These are phyloP conservation scores for Trematomus bernacchii DNA, from an alignment of 2,797 vertebrate genomes.

Conservation along the genomic window DNA sequence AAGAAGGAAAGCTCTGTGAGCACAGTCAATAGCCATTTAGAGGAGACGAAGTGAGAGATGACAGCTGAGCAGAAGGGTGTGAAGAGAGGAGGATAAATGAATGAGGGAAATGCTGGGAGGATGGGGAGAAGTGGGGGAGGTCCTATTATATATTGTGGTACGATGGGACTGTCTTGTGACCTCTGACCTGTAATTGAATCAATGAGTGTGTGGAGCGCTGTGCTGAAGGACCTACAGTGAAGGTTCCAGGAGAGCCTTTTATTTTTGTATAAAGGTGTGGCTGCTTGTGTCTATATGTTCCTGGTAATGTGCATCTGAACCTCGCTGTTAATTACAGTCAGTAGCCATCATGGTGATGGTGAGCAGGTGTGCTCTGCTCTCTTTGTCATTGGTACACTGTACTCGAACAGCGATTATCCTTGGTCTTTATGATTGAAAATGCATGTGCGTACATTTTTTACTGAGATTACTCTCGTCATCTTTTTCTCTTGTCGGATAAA, in stretches of 20 bases:
- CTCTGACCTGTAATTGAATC: constrained; percentile 79
- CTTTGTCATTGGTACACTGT: constrained; percentile 52
- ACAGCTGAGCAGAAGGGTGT: constrained; percentile 81
- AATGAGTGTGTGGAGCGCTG: constrained; percentile 59
- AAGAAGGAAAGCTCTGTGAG: constrained; percentile 73
- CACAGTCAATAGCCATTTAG: constrained; percentile 81
- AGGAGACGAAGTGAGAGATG: constrained; percentile 82
- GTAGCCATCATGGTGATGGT: constrained; percentile 46
- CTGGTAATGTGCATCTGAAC: constrained; percentile 28
- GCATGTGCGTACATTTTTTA: constrained; percentile 27
- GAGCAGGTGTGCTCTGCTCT: constrained; percentile 62
- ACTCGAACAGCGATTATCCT: constrained; percentile 46
- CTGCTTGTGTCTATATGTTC: constrained; percentile 33
- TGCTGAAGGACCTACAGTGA: constrained; percentile 67
- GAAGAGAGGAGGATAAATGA: constrained; percentile 75
- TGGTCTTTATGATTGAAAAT: constrained; percentile 41
- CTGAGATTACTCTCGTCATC: neutral
- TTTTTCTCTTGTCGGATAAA: neutral
- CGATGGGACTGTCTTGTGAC: constrained; percentile 74
- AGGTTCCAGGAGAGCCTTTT: constrained; percentile 40
- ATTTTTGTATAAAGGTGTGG: constrained; percentile 52
- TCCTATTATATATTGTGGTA: constrained; percentile 68
- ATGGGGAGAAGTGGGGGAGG: constrained; percentile 70
- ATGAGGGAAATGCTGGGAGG: constrained; percentile 73
- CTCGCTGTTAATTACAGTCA: constrained; percentile 52